Evolutionary conservation across 2,113 vertebrate genomes (phyloP).

Genomic region (Halichoeres trimaculatus): DNA sequence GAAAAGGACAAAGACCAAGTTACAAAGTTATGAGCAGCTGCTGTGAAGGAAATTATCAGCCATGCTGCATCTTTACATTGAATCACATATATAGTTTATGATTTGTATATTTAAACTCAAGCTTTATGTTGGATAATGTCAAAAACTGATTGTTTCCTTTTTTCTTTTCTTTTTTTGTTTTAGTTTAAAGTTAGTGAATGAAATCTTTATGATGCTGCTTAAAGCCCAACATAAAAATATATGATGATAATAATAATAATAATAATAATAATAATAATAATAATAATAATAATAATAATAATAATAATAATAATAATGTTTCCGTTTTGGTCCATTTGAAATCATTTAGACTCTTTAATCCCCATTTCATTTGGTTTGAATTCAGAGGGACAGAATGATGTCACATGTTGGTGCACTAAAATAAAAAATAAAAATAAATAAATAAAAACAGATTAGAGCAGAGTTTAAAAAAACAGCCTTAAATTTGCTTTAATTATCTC

Average conservation of each 20-base stretch:
- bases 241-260: background rate
- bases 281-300: background rate
- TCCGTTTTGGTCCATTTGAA: background rate
- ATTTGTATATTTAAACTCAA: too few relatives aligned
- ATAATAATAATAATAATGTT: background rate
- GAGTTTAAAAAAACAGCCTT: conserved; percentile 28
- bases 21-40: too few relatives aligned
- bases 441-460: conserved; percentile 29
- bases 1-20: too few relatives aligned
- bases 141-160: too few relatives aligned
- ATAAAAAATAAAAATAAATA: background rate
- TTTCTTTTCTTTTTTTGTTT: too few relatives aligned
- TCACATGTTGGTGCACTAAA: background rate
- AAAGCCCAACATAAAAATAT: background rate
- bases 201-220: background rate
- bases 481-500: conserved; percentile 62
- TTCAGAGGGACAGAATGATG: background rate
- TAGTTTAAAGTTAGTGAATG: too few relatives aligned
- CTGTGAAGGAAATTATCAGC: too few relatives aligned
- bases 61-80: too few relatives aligned
- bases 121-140: too few relatives aligned
- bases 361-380: background rate
- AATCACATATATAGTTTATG: too few relatives aligned
- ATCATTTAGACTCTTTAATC: conserved; percentile 12
- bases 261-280: background rate